A percentile compares a stretch with the other conserved stretches of the same genome.
phyloP scores from a whole-genome alignment of 37 sponge, comb jelly and placozoan species.

The Amphimedon queenslandica region DNA sequence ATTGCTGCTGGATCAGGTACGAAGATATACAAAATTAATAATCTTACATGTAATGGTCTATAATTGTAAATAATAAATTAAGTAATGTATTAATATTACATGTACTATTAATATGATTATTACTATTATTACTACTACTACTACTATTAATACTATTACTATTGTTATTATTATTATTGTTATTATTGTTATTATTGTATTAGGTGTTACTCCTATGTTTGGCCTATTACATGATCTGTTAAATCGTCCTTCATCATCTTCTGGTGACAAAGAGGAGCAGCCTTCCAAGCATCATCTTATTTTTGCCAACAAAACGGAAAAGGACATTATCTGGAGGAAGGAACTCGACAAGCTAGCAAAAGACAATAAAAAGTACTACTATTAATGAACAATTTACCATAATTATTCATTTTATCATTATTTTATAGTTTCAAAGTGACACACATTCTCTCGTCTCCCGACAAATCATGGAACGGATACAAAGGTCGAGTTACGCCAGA shows the following conservation, averaged over 20 bases:
- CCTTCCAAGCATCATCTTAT: too few species aligned
- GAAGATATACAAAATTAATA: too few species aligned
- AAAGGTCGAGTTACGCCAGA: constrained; percentile 33
- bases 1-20: constrained; percentile 83
- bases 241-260: neutral
- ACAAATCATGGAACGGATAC: constrained; percentile 33
- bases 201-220: constrained; percentile 87
- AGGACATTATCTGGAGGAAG: constrained; percentile 64
- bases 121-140: too few species aligned
- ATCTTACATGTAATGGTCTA: too few species aligned
- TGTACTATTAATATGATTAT: too few species aligned
- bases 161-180: too few species aligned
- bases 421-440: constrained; percentile 49
- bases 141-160: too few species aligned
- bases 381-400: too few species aligned
- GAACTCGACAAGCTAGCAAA: constrained; percentile 38
- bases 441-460: constrained; percentile 52
- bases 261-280: constrained; percentile 18
- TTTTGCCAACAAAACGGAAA: constrained; percentile 67
- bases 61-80: too few species aligned
- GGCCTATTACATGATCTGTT: constrained; percentile 30
- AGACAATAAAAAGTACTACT: constrained; percentile 7
- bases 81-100: too few species aligned
- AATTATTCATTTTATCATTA: too few species aligned
- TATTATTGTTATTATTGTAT: constrained; percentile 6